Conservation (phyloP, 2,797 vertebrate genomes). For the Rhinogobio ventralis region DNA sequence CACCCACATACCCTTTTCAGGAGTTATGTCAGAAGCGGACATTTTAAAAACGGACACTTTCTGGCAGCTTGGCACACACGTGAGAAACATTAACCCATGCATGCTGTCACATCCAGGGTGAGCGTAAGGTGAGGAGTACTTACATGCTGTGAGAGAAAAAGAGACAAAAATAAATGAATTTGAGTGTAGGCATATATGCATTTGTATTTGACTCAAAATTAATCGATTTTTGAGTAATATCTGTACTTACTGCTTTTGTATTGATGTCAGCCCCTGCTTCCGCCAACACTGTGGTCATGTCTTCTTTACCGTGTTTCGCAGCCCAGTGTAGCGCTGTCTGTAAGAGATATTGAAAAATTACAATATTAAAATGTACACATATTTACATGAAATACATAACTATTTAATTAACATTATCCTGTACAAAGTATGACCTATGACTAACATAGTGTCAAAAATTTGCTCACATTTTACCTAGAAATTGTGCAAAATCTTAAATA, state of each 20-base stretch:
- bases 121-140: conserved; percentile 64
- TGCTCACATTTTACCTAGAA: not conserved
- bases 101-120: conserved; percentile 19
- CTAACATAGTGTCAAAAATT: not conserved
- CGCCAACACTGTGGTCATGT: conserved; percentile 78
- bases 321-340: conserved; percentile 87
- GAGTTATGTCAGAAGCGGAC: conserved; percentile 63
- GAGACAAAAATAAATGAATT: conserved; percentile 16
- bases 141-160: conserved; percentile 75
- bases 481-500: not conserved
- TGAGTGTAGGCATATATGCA: not conserved
- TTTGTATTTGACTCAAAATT: not conserved
- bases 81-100: conserved; percentile 37
- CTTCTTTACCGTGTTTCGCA: conserved; percentile 81
- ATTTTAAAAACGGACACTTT: conserved; percentile 16
- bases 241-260: conserved; percentile 78
- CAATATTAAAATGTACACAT: not conserved
- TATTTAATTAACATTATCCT: not conserved
- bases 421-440: not conserved
- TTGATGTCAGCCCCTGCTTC: conserved; percentile 81
- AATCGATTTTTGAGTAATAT: not conserved
- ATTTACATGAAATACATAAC: not conserved
- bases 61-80: conserved; percentile 40
- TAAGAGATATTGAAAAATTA: conserved; percentile 8
- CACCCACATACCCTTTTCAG: conserved; percentile 55